Percentiles rank a stretch among this genome's conserved stretches.
phyloP scores from a whole-genome alignment of 2,113 vertebrate genomes.

The Trematocara macrostoma region DNA sequence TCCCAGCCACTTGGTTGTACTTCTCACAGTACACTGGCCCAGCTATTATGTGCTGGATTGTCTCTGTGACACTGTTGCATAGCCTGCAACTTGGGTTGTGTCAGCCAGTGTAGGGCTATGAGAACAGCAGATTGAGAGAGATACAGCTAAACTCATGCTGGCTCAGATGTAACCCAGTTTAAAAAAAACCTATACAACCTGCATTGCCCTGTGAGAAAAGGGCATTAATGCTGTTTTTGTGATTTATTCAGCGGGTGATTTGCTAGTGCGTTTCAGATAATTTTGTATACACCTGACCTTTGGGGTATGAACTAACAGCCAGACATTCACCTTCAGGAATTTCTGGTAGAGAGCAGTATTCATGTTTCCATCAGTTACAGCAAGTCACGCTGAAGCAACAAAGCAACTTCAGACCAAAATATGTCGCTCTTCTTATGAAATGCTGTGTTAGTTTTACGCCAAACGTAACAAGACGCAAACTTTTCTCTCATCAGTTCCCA shows the following conservation, averaged over 20 bases:
- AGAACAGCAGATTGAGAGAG: not conserved
- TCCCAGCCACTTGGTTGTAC: not conserved
- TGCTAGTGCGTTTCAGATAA: too few species aligned
- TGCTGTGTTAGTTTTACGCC: not conserved
- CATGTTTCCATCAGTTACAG: not conserved
- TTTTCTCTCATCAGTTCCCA: not conserved
- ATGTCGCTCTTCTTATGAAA: not conserved
- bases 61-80: not conserved
- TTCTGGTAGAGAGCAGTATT: not conserved
- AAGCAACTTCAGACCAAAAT: not conserved
- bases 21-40: not conserved
- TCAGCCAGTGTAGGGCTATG: not conserved
- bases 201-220: too few species aligned
- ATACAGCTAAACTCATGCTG: not conserved
- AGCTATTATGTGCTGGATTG: not conserved
- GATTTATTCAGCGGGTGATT: too few species aligned
- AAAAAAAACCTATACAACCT: too few species aligned
- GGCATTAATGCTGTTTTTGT: too few species aligned
- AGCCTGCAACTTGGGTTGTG: not conserved
- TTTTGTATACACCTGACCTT: not conserved
- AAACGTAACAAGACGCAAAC: not conserved
- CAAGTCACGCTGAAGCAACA: not conserved
- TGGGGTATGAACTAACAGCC: not conserved
- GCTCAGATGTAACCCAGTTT: not conserved
- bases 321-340: not conserved